phyloP scores from a whole-genome alignment of 2,888 invertebrate genomes.

The Melinaea marsaeus region DNA sequence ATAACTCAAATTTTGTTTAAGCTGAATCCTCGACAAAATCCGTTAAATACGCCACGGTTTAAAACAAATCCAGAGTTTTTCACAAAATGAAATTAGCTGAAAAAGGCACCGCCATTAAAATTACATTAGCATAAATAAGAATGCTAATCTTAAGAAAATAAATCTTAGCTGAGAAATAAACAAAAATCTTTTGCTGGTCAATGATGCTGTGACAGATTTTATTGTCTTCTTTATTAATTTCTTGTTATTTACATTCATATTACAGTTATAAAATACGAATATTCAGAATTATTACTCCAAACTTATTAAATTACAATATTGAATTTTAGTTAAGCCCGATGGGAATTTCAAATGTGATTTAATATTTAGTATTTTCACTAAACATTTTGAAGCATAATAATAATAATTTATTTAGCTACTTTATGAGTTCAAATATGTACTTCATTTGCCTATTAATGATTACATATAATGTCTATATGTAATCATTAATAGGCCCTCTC shows the following conservation, averaged over 20 bases:
- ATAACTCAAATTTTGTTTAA: slow-evolving; percentile 64
- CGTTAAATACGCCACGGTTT: slow-evolving; percentile 68
- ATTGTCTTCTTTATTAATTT: slow-evolving; percentile 26
- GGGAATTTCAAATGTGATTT: too few relatives aligned
- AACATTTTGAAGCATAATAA: too few relatives aligned
- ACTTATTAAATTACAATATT: background rate
- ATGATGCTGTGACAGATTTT: slow-evolving; percentile 61
- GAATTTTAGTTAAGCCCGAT: background rate
- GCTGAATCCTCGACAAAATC: slow-evolving; percentile 59
- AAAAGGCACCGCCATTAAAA: slow-evolving; percentile 76
- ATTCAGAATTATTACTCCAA: slow-evolving; percentile 16
- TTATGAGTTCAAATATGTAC: too few relatives aligned
- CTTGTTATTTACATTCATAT: background rate
- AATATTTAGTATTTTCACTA: too few relatives aligned
- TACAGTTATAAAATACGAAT: slow-evolving; percentile 8
- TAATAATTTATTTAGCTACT: too few relatives aligned
- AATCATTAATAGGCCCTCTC: too few relatives aligned
- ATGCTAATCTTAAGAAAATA: slow-evolving; percentile 77
- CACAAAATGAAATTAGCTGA: slow-evolving; percentile 74
- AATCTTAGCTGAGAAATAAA: slow-evolving; percentile 71
- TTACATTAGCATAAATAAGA: slow-evolving; percentile 78
- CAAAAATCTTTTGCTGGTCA: slow-evolving; percentile 62
- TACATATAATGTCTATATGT: too few relatives aligned
- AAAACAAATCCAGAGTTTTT: slow-evolving; percentile 72
- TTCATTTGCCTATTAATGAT: too few relatives aligned